These are phyloP conservation scores for Acanthosepion esculentum DNA, from an alignment of 2,888 invertebrate genomes.

Conservation along the genomic window DNA sequence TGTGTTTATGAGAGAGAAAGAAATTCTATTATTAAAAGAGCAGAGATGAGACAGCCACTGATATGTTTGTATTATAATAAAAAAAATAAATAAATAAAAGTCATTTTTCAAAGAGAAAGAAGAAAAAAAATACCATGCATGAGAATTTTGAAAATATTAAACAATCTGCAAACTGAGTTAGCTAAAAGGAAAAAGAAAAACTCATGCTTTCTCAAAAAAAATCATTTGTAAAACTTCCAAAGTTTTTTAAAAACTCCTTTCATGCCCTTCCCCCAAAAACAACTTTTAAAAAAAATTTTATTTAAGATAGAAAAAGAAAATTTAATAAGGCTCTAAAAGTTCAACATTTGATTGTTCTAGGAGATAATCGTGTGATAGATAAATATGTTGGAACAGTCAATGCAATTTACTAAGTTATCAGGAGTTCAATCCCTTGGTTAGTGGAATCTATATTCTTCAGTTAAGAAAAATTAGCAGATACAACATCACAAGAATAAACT, in stretches of 20 bases:
- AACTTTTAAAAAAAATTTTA: no score
- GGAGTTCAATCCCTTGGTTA: no score
- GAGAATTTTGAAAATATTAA: no score
- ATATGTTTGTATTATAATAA: not conserved
- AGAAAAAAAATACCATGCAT: not conserved
- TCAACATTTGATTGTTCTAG: no score
- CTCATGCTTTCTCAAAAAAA: not conserved
- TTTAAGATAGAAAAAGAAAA: no score
- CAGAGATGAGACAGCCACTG: not conserved
- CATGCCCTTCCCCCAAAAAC: not conserved
- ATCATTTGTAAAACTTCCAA: conserved; percentile 4
- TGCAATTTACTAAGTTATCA: no score
- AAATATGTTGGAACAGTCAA: no score
- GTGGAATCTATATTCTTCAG: no score
- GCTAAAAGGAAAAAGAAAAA: not conserved
- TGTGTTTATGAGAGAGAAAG: not conserved
- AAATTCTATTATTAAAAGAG: not conserved
- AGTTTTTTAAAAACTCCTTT: not conserved
- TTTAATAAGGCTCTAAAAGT: no score
- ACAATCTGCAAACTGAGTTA: not conserved
- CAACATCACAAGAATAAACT: no score
- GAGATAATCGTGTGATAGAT: no score
- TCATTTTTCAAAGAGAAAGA: not conserved
- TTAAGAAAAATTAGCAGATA: no score
- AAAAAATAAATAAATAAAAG: not conserved